phyloP scores from a whole-genome alignment of 2,888 invertebrate species.

The Rhimphoctona megacephalus region DNA sequence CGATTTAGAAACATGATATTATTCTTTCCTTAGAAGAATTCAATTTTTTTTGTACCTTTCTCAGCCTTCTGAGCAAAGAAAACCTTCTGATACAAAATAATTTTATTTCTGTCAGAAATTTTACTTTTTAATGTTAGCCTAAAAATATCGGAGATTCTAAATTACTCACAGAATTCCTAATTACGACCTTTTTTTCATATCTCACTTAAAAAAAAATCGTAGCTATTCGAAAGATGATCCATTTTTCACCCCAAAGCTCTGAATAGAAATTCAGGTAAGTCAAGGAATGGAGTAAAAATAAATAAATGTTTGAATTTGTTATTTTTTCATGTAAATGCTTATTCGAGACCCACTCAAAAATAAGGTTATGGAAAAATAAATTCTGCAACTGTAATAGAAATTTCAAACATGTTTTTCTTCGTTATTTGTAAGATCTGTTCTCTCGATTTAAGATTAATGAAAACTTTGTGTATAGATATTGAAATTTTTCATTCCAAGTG shows the following conservation, averaged over 20 bases:
- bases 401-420: background rate
- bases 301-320: too few relatives aligned
- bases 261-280: too few relatives aligned
- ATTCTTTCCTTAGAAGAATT: background rate
- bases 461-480: background rate
- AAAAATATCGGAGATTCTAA: background rate
- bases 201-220: too few relatives aligned
- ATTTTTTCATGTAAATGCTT: too few relatives aligned
- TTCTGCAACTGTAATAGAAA: background rate
- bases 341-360: background rate
- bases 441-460: background rate
- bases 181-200: background rate
- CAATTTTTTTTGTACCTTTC: background rate
- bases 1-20: background rate
- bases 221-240: too few relatives aligned
- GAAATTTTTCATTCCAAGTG: background rate
- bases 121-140: background rate
- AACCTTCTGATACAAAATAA: too few relatives aligned
- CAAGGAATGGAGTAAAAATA: too few relatives aligned
- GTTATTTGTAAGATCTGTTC: background rate
- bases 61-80: too few relatives aligned
- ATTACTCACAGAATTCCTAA: background rate
- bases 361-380: background rate
- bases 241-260: too few relatives aligned
- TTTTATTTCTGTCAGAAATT: background rate